Evolutionary conservation across 53 echinoderm and acorn worm species (phyloP).

Genomic region (Echinometra lucunter): DNA sequence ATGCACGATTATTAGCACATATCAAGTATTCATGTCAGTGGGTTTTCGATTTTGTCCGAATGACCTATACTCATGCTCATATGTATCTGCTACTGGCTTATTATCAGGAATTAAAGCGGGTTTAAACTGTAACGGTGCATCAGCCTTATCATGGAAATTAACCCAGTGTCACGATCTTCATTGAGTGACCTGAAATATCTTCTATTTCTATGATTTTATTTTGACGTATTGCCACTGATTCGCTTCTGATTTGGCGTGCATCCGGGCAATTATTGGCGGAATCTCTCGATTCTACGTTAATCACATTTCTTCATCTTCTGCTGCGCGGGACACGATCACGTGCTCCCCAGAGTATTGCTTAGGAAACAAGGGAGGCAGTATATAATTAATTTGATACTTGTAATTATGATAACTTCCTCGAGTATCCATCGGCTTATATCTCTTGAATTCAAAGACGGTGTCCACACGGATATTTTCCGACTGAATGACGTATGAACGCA

Average conservation of each 20-base stretch:
- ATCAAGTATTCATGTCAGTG: too few relatives aligned
- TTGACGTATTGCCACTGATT: not conserved
- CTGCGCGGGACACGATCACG: not conserved
- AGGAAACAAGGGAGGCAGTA: not conserved
- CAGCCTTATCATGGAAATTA: not conserved
- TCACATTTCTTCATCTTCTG: not conserved
- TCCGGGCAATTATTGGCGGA: not conserved
- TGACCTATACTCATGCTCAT: too few relatives aligned
- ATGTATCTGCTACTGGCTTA: too few relatives aligned
- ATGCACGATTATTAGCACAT: too few relatives aligned
- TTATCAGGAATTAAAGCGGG: too few relatives aligned
- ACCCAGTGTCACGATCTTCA: not conserved
- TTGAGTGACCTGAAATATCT: not conserved
- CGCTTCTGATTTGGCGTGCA: not conserved
- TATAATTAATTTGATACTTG: not conserved
- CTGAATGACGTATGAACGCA: not conserved
- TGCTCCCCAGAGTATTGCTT: not conserved
- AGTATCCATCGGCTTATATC: not conserved
- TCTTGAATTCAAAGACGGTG: not conserved
- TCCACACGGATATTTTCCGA: not conserved
- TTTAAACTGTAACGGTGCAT: not conserved
- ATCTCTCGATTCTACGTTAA: not conserved
- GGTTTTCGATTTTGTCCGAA: too few relatives aligned
- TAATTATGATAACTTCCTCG: not conserved
- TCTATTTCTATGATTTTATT: not conserved